A percentile compares a stretch with the other conserved stretches of the same genome.
These are phyloP conservation scores for Masticophis lateralis DNA, from an alignment of 2,797 vertebrate genomes.

Conservation along the genomic window DNA sequence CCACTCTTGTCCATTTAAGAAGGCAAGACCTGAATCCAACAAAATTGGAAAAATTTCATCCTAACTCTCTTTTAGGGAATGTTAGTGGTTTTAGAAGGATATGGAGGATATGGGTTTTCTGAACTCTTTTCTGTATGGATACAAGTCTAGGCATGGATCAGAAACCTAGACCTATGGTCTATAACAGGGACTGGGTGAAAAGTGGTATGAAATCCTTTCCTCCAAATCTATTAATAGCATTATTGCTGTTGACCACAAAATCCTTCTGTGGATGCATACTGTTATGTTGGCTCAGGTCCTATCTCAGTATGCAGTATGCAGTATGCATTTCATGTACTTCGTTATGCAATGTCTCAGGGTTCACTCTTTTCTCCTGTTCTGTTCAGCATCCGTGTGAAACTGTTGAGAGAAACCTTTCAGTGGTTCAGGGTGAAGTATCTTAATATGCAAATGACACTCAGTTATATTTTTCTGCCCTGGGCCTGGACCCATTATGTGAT, in stretches of 20 bases:
- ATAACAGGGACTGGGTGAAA: neutral
- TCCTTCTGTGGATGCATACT: neutral
- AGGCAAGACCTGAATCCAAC: neutral
- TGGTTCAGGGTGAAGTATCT: neutral
- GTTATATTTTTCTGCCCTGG: neutral
- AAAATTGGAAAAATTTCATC: neutral
- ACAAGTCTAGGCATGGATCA: neutral
- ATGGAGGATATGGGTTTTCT: neutral
- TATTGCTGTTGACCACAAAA: neutral
- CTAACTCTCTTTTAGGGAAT: neutral
- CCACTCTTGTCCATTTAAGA: neutral
- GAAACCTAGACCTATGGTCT: neutral
- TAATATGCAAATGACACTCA: neutral
- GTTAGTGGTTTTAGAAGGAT: neutral
- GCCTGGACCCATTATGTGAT: neutral
- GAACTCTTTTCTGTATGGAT: neutral
- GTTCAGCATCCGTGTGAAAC: neutral
- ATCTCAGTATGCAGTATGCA: neutral
- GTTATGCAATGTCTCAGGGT: neutral
- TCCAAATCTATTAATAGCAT: neutral
- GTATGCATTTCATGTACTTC: neutral
- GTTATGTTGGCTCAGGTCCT: neutral
- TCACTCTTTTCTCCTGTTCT: neutral
- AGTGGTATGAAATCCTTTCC: neutral
- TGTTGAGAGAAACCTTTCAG: neutral